A percentile compares a stretch with the other conserved stretches of the same genome.
These are phyloP conservation scores for Cantharis lateralis DNA, from an alignment of 2,888 invertebrate genomes.

Conservation along the genomic window DNA sequence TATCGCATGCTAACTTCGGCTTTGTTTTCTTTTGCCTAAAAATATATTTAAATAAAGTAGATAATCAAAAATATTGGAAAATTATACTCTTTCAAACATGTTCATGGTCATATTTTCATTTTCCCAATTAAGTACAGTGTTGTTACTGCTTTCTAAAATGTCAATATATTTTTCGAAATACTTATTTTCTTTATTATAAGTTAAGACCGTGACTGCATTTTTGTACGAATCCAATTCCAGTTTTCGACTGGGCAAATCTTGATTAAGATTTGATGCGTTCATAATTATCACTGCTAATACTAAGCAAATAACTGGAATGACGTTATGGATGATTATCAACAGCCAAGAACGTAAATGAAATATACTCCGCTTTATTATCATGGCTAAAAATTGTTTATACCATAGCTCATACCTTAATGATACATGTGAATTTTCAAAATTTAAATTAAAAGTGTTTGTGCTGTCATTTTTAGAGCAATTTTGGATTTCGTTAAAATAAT, in stretches of 20 bases:
- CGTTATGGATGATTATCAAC: conserved; percentile 66
- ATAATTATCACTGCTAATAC: conserved; percentile 59
- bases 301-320: conserved; percentile 70
- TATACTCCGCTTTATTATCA: conserved; percentile 52
- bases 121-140: not conserved
- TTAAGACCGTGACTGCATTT: not conserved
- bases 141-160: not conserved
- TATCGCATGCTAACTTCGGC: conserved; percentile 49
- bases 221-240: not conserved
- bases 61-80: too few relatives aligned
- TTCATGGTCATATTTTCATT: not conserved
- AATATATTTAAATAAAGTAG: not conserved
- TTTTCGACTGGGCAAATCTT: not conserved
- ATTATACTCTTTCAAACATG: not conserved
- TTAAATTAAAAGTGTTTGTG: not conserved
- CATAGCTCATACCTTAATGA: conserved; percentile 32
- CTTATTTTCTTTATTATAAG: not conserved
- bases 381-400: conserved; percentile 51
- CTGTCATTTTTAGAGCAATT: not conserved
- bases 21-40: conserved; percentile 51
- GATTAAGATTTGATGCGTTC: not conserved
- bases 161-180: not conserved
- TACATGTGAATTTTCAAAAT: not conserved
- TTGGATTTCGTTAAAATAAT: not conserved
- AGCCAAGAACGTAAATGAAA: conserved; percentile 67